These are phyloP conservation scores for Corythoichthys intestinalis DNA, from an alignment of 2,113 vertebrate genomes.

Conservation along the genomic window DNA sequence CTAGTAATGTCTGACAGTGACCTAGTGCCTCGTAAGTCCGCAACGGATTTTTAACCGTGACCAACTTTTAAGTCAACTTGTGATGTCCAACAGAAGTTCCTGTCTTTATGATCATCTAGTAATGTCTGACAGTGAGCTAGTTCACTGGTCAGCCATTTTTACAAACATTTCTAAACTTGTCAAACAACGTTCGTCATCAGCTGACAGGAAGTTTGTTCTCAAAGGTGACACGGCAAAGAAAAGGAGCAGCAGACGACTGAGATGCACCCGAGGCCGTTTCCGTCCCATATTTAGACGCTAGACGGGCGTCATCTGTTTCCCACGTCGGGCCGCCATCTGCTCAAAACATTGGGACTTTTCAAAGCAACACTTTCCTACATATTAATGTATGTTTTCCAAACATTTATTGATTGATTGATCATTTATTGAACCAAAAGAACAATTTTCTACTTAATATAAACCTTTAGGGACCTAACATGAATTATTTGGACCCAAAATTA, in stretches of 20 bases:
- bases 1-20: background rate
- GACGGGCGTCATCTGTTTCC: background rate
- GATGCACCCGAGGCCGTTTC: background rate
- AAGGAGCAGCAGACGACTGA: background rate
- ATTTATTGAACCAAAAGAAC: no score
- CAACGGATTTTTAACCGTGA: no score
- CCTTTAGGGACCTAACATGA: no score
- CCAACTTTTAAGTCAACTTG: background rate
- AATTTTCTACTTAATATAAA: no score
- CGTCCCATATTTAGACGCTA: background rate
- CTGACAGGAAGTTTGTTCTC: background rate
- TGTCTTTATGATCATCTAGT: background rate
- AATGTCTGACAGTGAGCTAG: background rate
- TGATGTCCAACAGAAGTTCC: no score
- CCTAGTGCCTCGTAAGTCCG: background rate
- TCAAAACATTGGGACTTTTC: background rate
- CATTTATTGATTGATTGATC: background rate
- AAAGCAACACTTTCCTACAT: background rate
- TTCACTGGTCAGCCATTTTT: no score
- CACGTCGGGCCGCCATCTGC: background rate
- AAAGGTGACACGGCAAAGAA: background rate
- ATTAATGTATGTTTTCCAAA: background rate
- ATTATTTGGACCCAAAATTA: no score
- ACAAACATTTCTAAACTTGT: background rate
- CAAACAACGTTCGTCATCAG: background rate